Percentiles rank a stretch among this genome's conserved stretches.
These are phyloP conservation scores for Coregonus sp. DNA, from an alignment of 2,797 vertebrate species.

Conservation along the genomic window DNA sequence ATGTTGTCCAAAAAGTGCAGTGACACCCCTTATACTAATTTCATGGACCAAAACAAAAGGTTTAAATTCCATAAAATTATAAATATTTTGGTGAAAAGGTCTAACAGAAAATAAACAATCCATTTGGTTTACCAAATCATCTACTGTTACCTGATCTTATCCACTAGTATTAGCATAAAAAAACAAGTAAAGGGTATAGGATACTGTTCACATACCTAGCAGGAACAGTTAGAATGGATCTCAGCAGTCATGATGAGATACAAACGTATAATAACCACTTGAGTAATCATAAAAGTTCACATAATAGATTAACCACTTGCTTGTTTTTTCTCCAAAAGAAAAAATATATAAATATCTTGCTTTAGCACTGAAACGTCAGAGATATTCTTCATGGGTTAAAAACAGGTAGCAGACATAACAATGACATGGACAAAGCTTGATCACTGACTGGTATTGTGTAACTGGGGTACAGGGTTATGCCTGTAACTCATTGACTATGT, in stretches of 20 bases:
- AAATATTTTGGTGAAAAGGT: background rate
- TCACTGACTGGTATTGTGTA: slow-evolving; percentile 34
- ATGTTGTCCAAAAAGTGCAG: slow-evolving; percentile 55
- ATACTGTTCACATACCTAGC: background rate
- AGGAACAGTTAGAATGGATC: background rate
- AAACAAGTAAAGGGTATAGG: background rate
- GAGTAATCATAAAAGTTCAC: background rate
- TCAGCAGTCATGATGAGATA: background rate
- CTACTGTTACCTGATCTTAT: background rate
- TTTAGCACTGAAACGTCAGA: background rate
- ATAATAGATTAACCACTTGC: background rate
- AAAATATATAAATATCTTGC: background rate
- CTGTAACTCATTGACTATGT: slow-evolving; percentile 72
- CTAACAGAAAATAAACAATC: background rate
- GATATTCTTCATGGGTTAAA: slow-evolving; percentile 2
- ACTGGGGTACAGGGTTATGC: slow-evolving; percentile 36
- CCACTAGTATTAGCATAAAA: background rate
- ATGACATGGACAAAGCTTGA: background rate
- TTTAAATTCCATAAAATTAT: background rate
- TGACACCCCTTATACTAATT: slow-evolving; percentile 36
- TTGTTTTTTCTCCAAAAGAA: background rate
- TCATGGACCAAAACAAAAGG: slow-evolving; percentile 10
- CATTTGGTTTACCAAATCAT: slow-evolving; percentile 1
- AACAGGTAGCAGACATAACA: background rate
- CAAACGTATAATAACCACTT: background rate